Evolutionary conservation across 2,888 invertebrate genomes (phyloP), one percentile per base, ranked within the genome.

Genomic region (Stegana nigrithorax): DNA sequence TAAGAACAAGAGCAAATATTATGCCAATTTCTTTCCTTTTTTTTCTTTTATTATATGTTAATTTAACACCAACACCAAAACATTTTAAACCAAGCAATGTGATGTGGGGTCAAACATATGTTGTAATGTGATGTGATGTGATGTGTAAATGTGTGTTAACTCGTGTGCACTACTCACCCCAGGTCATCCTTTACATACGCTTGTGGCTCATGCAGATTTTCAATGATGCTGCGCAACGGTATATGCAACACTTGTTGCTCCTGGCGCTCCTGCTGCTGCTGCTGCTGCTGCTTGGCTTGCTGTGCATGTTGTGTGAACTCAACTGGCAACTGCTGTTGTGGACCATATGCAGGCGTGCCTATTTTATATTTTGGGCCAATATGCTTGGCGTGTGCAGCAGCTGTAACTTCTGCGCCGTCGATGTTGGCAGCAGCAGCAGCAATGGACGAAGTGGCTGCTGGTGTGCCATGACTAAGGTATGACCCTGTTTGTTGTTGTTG

Each of bases 241-340:
- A 81, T 81, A 58, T 81, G 81, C 62, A 82, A 60, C 67, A 83
- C 75, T 67, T 82, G 81, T 72, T 78, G 67, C 32, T 61, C 65
- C 19, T 56, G 73, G 57, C 69, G 75, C 26, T 66, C 44, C 17
- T 64, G 67, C 32, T 70, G 72, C 47, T 70, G 69, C n/a, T 67
- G 69, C 64, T 68, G 69, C 64, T 73, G 78, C 39, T 39, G 29
- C 21, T 19, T 45, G n/a, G n/a, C n/a, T n/a, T n/a, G n/a, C n/a
- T n/a, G n/a, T n/a, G n/a, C n/a, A n/a, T n/a, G n/a, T n/a, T n/a
- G n/a, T n/a, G n/a, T n/a, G n/a, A n/a, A n/a, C 45, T 21, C 23
- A 59, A 50, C n/a, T n/a, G n/a, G n/a, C n/a, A n/a, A n/a, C n/a
- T 53, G 63, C 36, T 27, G 64, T 62, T 66, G 55, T n/a, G 26